Conservation (phyloP, 2,113 vertebrate species). For the Perca flavescens region DNA sequence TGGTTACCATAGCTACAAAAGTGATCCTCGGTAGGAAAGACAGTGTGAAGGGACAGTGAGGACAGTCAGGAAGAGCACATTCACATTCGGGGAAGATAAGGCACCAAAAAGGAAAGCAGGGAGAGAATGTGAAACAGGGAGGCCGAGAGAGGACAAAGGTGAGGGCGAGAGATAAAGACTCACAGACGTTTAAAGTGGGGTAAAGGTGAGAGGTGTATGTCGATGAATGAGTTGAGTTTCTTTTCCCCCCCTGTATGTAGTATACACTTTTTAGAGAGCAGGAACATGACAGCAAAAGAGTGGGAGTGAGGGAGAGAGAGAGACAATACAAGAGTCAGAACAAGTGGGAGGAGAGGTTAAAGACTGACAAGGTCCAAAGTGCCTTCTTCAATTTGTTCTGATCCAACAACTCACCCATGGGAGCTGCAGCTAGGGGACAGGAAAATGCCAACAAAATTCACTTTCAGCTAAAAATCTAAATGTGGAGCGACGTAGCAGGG, state of each 20-base stretch:
- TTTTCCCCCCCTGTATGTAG: background rate
- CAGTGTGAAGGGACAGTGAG: slow-evolving; percentile 42
- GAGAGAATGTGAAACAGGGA: slow-evolving; percentile 28
- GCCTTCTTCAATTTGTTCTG: slow-evolving; percentile 63
- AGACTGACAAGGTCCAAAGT: slow-evolving; percentile 60
- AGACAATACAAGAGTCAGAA: slow-evolving; percentile 18
- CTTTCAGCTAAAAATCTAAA: slow-evolving; percentile 36
- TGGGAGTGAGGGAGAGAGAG: background rate
- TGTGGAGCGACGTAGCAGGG: slow-evolving; percentile 14
- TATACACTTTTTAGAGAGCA: background rate
- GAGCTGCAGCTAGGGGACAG: slow-evolving; percentile 41
- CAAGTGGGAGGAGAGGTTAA: slow-evolving; percentile 54
- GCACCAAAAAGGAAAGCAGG: slow-evolving; percentile 38
- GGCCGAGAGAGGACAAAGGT: slow-evolving; percentile 16
- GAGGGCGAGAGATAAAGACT: slow-evolving; percentile 24
- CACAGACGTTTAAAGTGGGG: slow-evolving; percentile 1
- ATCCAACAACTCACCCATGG: slow-evolving; percentile 46
- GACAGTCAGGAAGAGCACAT: slow-evolving; percentile 47
- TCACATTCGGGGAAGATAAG: slow-evolving; percentile 47
- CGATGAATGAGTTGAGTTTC: background rate
- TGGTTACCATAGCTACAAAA: slow-evolving; percentile 81
- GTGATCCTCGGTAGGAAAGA: slow-evolving; percentile 59
- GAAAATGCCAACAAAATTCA: slow-evolving; percentile 57
- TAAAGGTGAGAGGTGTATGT: slow-evolving; percentile 13
- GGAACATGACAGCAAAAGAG: slow-evolving; percentile 5